Conservation (phyloP, 1,140 invertebrate species). For the Ceratoteleas bidentatus region DNA sequence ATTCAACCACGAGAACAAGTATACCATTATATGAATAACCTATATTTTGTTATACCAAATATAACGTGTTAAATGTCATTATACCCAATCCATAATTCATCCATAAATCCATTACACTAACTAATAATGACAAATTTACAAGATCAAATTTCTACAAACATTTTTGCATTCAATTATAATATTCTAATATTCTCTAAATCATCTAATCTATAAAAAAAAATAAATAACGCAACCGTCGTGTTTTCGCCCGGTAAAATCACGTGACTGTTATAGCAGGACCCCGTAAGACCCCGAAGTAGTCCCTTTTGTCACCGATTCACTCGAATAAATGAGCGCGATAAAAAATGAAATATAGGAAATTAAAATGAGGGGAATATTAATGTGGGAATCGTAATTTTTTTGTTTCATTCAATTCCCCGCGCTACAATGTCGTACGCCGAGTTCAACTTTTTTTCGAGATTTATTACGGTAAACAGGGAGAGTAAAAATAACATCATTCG, state of each 20-base stretch:
- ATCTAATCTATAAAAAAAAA: too few species aligned
- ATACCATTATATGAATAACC: too few species aligned
- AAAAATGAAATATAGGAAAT: slow-evolving; percentile 57
- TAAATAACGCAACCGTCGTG: slow-evolving; percentile 27
- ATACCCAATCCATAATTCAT: too few species aligned
- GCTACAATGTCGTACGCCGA: slow-evolving; percentile 20
- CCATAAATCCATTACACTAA: too few species aligned
- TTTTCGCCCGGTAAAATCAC: slow-evolving; percentile 22
- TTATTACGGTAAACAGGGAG: slow-evolving; percentile 32
- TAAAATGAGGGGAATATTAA: slow-evolving; percentile 58
- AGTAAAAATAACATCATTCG: slow-evolving; percentile 16
- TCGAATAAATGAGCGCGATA: slow-evolving; percentile 47
- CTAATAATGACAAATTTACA: too few species aligned
- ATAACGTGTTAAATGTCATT: too few species aligned
- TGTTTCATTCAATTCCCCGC: slow-evolving; percentile 21
- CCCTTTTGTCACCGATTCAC: slow-evolving; percentile 42
- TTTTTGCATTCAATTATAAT: too few species aligned
- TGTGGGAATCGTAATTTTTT: slow-evolving; percentile 49
- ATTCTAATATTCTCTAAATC: too few species aligned
- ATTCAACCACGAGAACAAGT: too few species aligned
- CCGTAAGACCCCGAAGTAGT: slow-evolving; percentile 19
- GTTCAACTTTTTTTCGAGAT: slow-evolving; percentile 22
- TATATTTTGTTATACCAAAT: too few species aligned
- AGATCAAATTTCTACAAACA: too few species aligned
- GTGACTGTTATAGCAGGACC: slow-evolving; percentile 15